Evolutionary conservation across 2,888 invertebrate genomes (phyloP), one percentile per base, ranked within the genome.

Genomic region (Drosophila peninsularis): DNA sequence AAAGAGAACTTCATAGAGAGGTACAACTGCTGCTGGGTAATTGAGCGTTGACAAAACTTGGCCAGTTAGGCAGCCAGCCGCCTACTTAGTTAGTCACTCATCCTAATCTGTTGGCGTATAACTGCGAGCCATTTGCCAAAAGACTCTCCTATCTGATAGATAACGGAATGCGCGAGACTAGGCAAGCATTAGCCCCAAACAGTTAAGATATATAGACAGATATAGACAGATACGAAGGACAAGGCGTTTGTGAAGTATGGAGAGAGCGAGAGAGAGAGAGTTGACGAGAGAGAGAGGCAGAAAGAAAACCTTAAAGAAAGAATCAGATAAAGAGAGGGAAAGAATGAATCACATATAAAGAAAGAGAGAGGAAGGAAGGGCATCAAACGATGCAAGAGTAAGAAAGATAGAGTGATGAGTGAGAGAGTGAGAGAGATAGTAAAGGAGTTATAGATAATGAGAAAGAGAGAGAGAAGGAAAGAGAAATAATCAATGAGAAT

Each of bases 41-140:
- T 74, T 76, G 74, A 74, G 65, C 71, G 61, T 74, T 65, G 71
- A 57, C 45, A 54, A 5, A 56, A 53, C 41, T 55, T 52, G 56
- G 52, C 30, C 62, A 53, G 53, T 52, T 50, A 52, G 53, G 37
- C 34, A 5, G 56, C 34, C 34, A 11, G 45, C n/a, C 45, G 50
- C 39, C 52, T 39, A 6, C 17, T 54, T 30, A 75, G 58, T 63
- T 69, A 71, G 65, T 71, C 65, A 49, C 47, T 70, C 64, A 50
- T 44, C 53, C 55, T 76, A 71, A 74, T 74, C 71, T 71, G 36
- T 54, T 61, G 53, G 56, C 44, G 13, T 47, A 61, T 54, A 70
- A 75, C 63, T 73, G 53, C 56, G 62, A 58, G 61, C 75, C 53
- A 60, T 66, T 73, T 74, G 58, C 55, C 67, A 50, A 24, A 41